phyloP scores from a whole-genome alignment of 2,113 vertebrate genomes.

The Semnornis frantzii region DNA sequence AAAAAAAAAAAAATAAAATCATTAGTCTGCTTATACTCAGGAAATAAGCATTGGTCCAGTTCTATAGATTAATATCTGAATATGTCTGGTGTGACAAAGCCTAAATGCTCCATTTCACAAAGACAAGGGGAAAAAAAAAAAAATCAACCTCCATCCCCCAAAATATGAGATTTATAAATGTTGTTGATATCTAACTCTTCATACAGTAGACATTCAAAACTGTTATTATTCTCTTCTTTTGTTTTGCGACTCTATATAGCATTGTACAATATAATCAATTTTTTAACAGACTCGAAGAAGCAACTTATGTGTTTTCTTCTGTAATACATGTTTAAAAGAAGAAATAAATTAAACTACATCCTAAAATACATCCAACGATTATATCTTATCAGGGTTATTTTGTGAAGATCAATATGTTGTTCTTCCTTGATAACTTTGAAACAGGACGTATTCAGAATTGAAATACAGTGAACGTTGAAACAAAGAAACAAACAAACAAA shows the following conservation, averaged over 20 bases:
- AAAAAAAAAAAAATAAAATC: not conserved
- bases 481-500: too few species aligned
- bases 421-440: not conserved
- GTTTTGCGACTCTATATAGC: not conserved
- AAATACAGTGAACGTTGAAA: not conserved
- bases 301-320: not conserved
- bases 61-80: not conserved
- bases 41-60: not conserved
- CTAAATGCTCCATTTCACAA: not conserved
- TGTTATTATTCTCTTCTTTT: not conserved
- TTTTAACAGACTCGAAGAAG: not conserved
- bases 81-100: not conserved
- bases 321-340: not conserved
- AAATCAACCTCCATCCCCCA: fast-evolving
- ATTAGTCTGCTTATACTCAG: not conserved
- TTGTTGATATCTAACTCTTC: not conserved
- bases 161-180: fast-evolving
- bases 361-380: not conserved
- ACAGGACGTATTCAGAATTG: not conserved
- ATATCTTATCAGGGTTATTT: not conserved
- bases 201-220: not conserved
- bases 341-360: not conserved
- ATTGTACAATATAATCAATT: not conserved
- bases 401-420: not conserved
- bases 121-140: not conserved